Evolutionary conservation across 2,888 invertebrate species (phyloP), one percentile per base, ranked within the genome.

Genomic region (Kryphioiulus occultus): DNA sequence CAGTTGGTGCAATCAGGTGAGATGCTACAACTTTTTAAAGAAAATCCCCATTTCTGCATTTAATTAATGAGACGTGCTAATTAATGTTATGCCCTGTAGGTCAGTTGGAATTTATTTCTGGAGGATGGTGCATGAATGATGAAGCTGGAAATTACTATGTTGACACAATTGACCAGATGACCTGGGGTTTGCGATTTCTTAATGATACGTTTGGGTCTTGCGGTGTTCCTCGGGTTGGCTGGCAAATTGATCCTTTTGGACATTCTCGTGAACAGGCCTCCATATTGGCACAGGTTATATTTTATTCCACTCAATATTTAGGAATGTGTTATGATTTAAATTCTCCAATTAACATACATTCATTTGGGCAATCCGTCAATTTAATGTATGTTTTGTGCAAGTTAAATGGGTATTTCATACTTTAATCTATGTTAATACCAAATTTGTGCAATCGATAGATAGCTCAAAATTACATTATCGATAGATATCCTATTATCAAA

Each of bases 221-320:
- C 90, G 96, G 94, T 0, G 93, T 95, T 44, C 96, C 97, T 0
- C 94, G 94, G 87, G 94, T 95, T 0, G 96, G 95, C 0, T 96
- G 96, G 96, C 96, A 97, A 92, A 96, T 97, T 26, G 97, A 97
- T 91, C 96, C 96, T 0, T 97, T 97, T 90, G 97, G 97, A 0
- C 97, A 97, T 90, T 96, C 97, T 0, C 92, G 96, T 4, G 97
- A 97, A 92, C 96, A 96, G 93, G 97, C 97, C 0, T 95, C 95
- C 9, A 89, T 93, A 9, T 93, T 92, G 90, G 92, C 92, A 15
- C 92, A 92, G 91, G 92, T 92, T 87, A 83, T 68, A 22, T n/a
- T 53, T 53, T 53, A 19, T 53, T 53, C 53, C n/a, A 19, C n/a
- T 19, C 53, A n/a, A 44, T 12, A n/a, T n/a, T n/a, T n/a, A n/a